These are phyloP conservation scores for Mactromeris polynyma DNA, from an alignment of 2,888 invertebrate species.

Conservation along the genomic window DNA sequence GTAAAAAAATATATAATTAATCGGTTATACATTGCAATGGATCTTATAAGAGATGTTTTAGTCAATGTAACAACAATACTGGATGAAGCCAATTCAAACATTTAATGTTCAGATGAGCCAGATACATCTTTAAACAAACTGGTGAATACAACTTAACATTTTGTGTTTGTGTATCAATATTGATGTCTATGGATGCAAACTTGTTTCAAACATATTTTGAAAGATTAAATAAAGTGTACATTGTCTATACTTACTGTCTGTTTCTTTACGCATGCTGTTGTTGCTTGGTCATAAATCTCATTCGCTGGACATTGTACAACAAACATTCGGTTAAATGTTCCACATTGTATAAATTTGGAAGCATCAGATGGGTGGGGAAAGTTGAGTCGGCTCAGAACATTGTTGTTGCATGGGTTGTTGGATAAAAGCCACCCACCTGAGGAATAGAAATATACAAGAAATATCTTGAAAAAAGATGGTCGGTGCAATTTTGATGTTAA, in stretches of 20 bases:
- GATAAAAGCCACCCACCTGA: conserved; percentile 68
- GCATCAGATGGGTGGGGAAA: conserved; percentile 65
- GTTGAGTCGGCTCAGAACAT: conserved; percentile 65
- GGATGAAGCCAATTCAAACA: too few species aligned
- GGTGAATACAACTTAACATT: too few species aligned
- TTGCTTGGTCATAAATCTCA: conserved; percentile 70
- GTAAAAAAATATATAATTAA: too few species aligned
- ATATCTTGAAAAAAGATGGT: too few species aligned
- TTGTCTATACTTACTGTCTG: conserved; percentile 22
- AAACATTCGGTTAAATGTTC: conserved; percentile 72
- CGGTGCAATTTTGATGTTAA: background rate
- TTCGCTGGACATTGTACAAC: conserved; percentile 76
- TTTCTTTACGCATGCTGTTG: conserved; percentile 61
- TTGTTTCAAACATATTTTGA: too few species aligned
- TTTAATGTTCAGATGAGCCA: too few species aligned
- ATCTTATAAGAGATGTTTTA: too few species aligned
- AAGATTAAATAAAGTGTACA: background rate
- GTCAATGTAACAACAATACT: too few species aligned
- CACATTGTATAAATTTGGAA: conserved; percentile 67
- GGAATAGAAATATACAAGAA: background rate
- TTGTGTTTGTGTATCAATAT: too few species aligned
- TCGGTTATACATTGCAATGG: too few species aligned
- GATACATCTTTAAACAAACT: too few species aligned
- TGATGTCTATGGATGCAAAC: too few species aligned
- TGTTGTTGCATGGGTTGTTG: conserved; percentile 72